Conservation (phyloP, 2,113 vertebrate genomes). For the Okapia johnstoni region DNA sequence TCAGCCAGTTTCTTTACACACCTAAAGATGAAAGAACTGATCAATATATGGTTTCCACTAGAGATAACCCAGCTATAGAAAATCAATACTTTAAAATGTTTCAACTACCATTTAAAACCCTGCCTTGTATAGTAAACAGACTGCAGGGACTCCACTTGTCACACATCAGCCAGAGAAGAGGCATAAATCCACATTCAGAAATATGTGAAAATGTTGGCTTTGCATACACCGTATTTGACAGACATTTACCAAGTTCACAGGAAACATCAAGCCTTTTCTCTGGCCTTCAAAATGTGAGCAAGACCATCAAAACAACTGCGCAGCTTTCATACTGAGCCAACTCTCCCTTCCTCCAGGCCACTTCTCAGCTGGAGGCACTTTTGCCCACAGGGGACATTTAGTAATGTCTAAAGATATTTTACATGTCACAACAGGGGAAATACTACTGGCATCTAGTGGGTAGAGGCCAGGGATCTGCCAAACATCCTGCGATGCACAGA, state of each 20-base stretch:
- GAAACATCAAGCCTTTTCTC: neutral
- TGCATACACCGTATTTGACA: neutral
- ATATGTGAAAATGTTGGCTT: neutral
- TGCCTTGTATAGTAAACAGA: neutral
- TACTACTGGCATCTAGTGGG: neutral
- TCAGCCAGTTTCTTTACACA: neutral
- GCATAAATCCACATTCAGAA: neutral
- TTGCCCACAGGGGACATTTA: neutral
- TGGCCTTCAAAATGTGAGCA: neutral
- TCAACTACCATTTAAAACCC: slow-evolving; percentile 3
- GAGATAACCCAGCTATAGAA: neutral
- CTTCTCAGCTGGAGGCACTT: neutral
- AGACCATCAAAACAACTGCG: neutral
- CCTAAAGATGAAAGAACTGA: neutral
- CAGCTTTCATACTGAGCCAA: neutral
- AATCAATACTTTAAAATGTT: slow-evolving; percentile 24
- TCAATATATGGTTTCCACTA: slow-evolving; percentile 1
- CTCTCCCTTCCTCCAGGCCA: neutral
- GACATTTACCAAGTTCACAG: neutral
- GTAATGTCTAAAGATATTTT: neutral
- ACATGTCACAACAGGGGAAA: neutral
- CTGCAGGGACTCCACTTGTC: neutral
- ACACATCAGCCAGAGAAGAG: neutral
- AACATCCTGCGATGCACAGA: neutral
- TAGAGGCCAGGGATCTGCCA: neutral